A percentile compares a stretch with the other conserved stretches of the same genome.
Evolutionary conservation across 2,113 vertebrate species (phyloP).

Genomic region (Spilogale gracilis): DNA sequence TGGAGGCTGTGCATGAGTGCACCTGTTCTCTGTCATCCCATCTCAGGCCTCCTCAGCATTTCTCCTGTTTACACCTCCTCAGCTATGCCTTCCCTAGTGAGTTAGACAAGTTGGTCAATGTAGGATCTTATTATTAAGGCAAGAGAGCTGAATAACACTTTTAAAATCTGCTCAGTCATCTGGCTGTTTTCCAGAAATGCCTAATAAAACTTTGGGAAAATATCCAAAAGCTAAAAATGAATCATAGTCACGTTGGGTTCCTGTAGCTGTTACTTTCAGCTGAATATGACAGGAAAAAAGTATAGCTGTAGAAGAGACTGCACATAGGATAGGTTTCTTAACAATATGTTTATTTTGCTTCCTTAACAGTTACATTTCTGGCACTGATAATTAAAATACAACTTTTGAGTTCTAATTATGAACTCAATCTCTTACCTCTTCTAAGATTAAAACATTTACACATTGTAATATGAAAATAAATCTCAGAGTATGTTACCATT

Average conservation of each 20-base stretch:
- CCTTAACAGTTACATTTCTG: neutral
- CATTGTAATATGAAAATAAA: neutral
- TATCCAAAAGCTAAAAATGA: slow-evolving; percentile 41
- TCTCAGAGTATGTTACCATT: neutral
- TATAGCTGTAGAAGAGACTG: neutral
- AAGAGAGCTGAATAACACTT: neutral
- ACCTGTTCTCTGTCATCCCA: neutral
- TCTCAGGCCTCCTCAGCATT: neutral
- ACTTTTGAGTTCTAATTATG: neutral
- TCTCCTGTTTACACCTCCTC: neutral
- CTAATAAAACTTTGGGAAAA: neutral
- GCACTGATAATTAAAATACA: slow-evolving; percentile 1
- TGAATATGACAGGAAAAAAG: neutral
- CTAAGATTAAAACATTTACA: neutral
- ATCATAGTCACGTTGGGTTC: neutral
- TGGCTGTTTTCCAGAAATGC: neutral
- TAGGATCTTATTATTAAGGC: neutral
- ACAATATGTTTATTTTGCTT: slow-evolving; percentile 5
- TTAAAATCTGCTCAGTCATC: neutral
- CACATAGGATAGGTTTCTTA: neutral
- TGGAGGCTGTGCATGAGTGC: neutral
- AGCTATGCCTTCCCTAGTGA: neutral
- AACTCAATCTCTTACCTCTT: neutral
- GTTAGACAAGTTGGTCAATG: neutral
- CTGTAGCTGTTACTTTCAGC: neutral